A percentile compares a stretch with the other conserved stretches of the same genome.
These are phyloP conservation scores for Microctonus hyperodae DNA, from an alignment of 2,888 invertebrate genomes.

Conservation along the genomic window DNA sequence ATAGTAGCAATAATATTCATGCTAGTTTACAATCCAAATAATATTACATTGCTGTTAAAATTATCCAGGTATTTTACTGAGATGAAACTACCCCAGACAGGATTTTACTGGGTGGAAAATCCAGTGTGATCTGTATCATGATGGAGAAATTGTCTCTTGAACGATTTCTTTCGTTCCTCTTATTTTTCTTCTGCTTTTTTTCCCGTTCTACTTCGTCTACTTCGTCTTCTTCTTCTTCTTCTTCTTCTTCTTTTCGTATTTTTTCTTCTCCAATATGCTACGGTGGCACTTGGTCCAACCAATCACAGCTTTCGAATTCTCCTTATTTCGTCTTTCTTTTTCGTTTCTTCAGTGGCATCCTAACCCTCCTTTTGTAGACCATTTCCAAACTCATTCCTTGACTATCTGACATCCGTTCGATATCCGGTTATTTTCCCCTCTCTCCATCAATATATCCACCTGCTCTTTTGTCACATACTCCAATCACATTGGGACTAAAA, in stretches of 20 bases:
- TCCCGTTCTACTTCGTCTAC: background rate
- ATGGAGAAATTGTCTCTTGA: conserved; percentile 31
- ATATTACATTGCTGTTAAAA: background rate
- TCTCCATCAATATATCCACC: conserved; percentile 8
- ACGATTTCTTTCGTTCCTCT: conserved; percentile 27
- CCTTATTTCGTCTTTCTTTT: conserved; percentile 30
- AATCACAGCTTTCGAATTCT: conserved; percentile 41
- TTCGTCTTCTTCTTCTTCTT: background rate
- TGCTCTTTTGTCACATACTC: conserved; percentile 5
- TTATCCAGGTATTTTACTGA: background rate
- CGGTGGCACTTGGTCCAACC: conserved; percentile 32
- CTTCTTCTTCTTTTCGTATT: background rate
- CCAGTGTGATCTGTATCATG: conserved; percentile 34
- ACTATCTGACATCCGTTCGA: conserved; percentile 27
- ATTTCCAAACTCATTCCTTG: conserved; percentile 20
- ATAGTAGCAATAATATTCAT: background rate
- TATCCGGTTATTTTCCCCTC: conserved; percentile 12
- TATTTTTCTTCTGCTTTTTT: background rate
- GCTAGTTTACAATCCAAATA: background rate
- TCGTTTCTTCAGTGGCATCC: conserved; percentile 2
- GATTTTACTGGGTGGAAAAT: conserved; percentile 10
- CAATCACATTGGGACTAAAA: background rate
- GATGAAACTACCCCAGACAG: background rate
- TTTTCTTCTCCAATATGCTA: conserved; percentile 28
- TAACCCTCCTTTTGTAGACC: background rate